Evolutionary conservation across 2,888 invertebrate genomes (phyloP), one percentile per base, ranked within the genome.

Genomic region (Lobophora halterata): DNA sequence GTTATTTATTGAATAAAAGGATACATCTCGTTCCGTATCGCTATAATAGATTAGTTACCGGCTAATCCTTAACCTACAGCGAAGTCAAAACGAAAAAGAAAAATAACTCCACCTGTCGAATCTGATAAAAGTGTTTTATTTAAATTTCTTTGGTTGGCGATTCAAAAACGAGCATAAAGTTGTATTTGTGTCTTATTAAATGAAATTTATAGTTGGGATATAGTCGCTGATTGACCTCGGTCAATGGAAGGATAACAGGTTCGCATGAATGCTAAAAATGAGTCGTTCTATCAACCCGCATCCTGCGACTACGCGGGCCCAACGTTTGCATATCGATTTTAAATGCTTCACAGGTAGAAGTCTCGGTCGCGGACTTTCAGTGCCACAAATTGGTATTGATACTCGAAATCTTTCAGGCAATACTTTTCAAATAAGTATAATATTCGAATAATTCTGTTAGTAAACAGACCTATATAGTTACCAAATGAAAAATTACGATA

Each of bases 151-250:
- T 75, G 69, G 73, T 66, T 74, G 71, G 77, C 75, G 73, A 78
- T 65, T 72, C 79, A 78, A 82, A 87, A 86, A 86, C 72, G 72
- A 85, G 66, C 74, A 79, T 57, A 73, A 77, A 71, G 75, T 67
- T 65, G 73, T 65, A 80, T 83, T 87, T 87, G 86, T 87, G 87
- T 87, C 87, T 86, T 86, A 87, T 87, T 87, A 87, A 87, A 86
- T 79, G 75, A 86, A 87, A 87, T 87, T 86, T 87, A 87, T 87
- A 83, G 86, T 77, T 79, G 66, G 79, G 65, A 69, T 77, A 81
- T 82, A 77, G 78, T 76, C 65, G 67, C 80, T 83, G 85, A 86
- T 85, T 85, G 87, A 86, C 83, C 86, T 78, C 77, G 79, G 79
- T 77, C 81, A 82, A 57, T 71, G 72, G 69, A 72, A 76, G 79